Percentiles rank a stretch among this genome's conserved stretches.
These are phyloP conservation scores for Micrasema longulum DNA, from an alignment of 1,140 invertebrate genomes.

Conservation along the genomic window DNA sequence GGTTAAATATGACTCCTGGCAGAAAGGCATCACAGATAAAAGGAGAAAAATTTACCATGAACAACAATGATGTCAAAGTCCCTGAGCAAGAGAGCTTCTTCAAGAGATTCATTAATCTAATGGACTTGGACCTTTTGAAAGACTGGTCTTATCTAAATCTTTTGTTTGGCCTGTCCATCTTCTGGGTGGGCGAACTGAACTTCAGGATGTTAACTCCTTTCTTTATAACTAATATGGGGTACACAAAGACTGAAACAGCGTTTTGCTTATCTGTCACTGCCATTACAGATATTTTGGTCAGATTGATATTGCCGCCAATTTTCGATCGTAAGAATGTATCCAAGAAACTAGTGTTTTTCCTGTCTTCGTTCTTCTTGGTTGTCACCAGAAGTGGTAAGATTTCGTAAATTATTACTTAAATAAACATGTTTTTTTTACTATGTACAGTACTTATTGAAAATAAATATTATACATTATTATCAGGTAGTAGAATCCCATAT, in stretches of 20 bases:
- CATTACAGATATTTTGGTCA: conserved; percentile 77
- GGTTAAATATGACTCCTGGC: conserved; percentile 61
- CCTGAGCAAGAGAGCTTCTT: conserved; percentile 65
- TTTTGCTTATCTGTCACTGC: conserved; percentile 79
- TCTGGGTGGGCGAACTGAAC: conserved; percentile 80
- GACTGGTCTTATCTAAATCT: conserved; percentile 78
- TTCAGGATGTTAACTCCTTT: conserved; percentile 82
- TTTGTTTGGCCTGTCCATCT: conserved; percentile 76
- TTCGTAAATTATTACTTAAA: no score
- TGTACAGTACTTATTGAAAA: no score
- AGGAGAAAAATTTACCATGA: conserved; percentile 58
- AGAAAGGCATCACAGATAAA: conserved; percentile 44
- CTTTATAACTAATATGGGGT: conserved; percentile 75
- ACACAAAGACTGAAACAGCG: conserved; percentile 74
- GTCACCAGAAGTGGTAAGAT: conserved; percentile 76
- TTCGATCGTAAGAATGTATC: conserved; percentile 75
- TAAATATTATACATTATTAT: no score
- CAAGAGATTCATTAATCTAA: conserved; percentile 68
- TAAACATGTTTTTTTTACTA: no score
- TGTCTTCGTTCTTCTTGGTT: conserved; percentile 75
- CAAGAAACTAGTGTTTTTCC: conserved; percentile 77
- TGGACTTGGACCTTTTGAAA: conserved; percentile 74
- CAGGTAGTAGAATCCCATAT: no score
- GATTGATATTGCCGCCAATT: conserved; percentile 77
- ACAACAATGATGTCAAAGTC: conserved; percentile 60